Conservation (phyloP, 2,888 invertebrate genomes). For the Chloromyia formosa region DNA sequence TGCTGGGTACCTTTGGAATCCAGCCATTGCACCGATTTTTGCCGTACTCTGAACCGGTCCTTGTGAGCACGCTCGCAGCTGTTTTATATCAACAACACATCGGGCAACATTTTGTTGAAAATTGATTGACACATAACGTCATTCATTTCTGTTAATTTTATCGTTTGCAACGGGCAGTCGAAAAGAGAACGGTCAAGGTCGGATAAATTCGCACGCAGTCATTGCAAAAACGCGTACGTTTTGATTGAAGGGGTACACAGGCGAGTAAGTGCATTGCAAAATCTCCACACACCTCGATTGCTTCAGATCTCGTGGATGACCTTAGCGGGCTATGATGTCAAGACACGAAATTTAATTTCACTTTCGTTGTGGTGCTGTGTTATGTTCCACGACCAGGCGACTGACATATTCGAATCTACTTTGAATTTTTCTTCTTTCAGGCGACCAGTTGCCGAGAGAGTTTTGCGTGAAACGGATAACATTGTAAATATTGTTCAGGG, state of each 20-base stretch:
- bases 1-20: no score
- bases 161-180: neutral
- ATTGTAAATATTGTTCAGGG: no score
- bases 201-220: conserved; percentile 5
- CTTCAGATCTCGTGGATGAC: conserved; percentile 1
- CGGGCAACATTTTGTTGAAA: neutral
- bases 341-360: conserved; percentile 15
- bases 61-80: conserved; percentile 17
- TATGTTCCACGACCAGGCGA: neutral
- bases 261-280: conserved; percentile 15
- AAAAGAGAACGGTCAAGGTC: conserved; percentile 12
- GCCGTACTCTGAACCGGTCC: no score
- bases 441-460: no score
- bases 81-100: conserved; percentile 37
- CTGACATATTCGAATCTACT: neutral
- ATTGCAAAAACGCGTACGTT: neutral
- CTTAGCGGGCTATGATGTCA: conserved; percentile 19
- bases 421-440: neutral
- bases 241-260: conserved; percentile 4
- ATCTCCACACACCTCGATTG: neutral
- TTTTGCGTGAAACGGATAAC: no score
- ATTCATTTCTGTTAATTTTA: neutral
- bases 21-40: no score
- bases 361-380: conserved; percentile 23
- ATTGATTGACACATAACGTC: conserved; percentile 10